A percentile compares a stretch with the other conserved stretches of the same genome.
Evolutionary conservation across 1,140 invertebrate species (phyloP).

Genomic region (Solenopsis fugax): DNA sequence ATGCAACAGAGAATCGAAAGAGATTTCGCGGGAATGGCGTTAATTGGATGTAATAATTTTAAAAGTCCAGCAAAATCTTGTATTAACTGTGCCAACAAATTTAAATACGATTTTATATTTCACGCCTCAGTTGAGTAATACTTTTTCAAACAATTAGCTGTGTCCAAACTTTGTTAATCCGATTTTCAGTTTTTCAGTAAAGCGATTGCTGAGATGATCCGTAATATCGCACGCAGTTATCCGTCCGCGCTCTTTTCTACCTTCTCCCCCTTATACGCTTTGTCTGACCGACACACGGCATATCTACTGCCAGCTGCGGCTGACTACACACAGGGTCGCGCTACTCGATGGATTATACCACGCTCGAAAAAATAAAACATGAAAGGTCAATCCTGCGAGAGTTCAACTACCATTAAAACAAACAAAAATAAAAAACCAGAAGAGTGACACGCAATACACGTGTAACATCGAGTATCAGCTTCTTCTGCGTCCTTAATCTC

Average conservation of each 20-base stretch:
- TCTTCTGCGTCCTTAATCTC: too few species aligned
- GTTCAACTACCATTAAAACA: constrained; percentile 21
- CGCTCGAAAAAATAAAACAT: constrained; percentile 13
- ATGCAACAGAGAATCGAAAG: not conserved
- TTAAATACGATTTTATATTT: not conserved
- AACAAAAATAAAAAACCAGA: not conserved
- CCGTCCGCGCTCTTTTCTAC: constrained; percentile 31
- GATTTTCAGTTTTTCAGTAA: not conserved
- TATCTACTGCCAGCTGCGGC: constrained; percentile 33
- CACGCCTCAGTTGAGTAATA: not conserved
- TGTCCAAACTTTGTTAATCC: not conserved
- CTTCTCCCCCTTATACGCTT: not conserved
- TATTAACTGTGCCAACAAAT: not conserved
- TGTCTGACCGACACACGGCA: constrained; percentile 23
- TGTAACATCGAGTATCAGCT: too few species aligned
- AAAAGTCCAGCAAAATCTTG: not conserved
- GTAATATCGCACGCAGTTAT: not conserved
- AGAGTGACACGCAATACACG: too few species aligned
- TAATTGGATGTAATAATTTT: not conserved
- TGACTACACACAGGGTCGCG: constrained; percentile 25
- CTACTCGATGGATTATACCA: constrained; percentile 37
- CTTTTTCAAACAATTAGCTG: not conserved
- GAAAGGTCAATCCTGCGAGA: not conserved
- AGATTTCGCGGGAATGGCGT: not conserved
- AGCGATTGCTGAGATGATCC: not conserved